Percentiles rank a stretch among this genome's conserved stretches.
These are phyloP conservation scores for Polietes domitor DNA, from an alignment of 2,888 invertebrate species.

Conservation along the genomic window DNA sequence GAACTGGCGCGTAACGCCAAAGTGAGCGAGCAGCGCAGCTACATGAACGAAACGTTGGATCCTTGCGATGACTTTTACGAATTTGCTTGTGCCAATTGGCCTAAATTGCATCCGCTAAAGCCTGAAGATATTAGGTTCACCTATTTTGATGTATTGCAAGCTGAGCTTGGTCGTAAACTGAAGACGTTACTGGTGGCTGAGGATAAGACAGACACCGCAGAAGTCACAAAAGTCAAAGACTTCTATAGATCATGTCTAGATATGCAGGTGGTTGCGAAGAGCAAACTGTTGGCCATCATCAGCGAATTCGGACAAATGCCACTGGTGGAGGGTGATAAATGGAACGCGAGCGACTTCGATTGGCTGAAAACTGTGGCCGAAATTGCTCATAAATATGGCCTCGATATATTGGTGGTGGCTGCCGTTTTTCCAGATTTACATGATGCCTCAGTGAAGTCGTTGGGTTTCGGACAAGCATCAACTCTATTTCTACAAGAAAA, in stretches of 20 bases:
- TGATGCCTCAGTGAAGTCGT: not conserved
- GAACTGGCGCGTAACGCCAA: not conserved
- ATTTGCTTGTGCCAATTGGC: slow-evolving; percentile 3
- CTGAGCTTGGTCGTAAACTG: not conserved
- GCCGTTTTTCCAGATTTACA: too few relatives aligned
- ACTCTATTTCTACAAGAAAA: slow-evolving; percentile 54
- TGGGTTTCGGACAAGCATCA: slow-evolving; percentile 27
- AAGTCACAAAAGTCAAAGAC: slow-evolving; percentile 73
- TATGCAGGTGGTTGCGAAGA: slow-evolving; percentile 36
- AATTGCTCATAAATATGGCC: slow-evolving; percentile 71
- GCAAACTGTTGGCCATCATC: slow-evolving; percentile 69
- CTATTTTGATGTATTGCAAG: not conserved
- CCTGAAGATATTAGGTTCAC: not conserved
- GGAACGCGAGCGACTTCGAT: slow-evolving; percentile 74
- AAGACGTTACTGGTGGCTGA: not conserved
- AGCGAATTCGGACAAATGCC: slow-evolving; percentile 76
- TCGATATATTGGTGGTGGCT: slow-evolving; percentile 67
- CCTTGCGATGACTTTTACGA: not conserved
- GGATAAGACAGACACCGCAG: slow-evolving; percentile 68
- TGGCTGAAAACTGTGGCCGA: slow-evolving; percentile 73
- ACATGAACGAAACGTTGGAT: not conserved
- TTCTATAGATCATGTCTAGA: slow-evolving; percentile 76
- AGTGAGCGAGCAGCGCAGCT: not conserved
- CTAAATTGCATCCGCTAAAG: not conserved
- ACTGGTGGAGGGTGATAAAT: slow-evolving; percentile 69